phyloP scores from a whole-genome alignment of 64 coral and sea anemone species.

The Porites lutea region DNA sequence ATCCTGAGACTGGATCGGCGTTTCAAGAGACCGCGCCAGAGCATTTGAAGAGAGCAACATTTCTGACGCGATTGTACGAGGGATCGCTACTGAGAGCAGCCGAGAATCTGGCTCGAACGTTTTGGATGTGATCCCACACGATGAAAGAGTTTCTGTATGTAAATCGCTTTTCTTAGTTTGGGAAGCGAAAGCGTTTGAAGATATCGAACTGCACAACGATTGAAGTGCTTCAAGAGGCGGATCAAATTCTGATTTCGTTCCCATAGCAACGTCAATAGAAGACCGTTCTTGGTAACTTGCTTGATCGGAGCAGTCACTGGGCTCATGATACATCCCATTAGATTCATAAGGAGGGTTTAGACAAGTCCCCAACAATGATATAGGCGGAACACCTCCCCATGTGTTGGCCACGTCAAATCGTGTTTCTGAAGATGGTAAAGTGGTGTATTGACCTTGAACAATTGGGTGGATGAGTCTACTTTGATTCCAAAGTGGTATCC shows the following conservation, averaged over 20 bases:
- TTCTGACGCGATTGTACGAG: background rate
- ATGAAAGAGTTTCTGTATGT: background rate
- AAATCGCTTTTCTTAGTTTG: background rate
- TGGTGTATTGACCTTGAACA: background rate
- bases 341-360: background rate
- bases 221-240: background rate
- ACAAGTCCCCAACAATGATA: background rate
- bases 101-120: background rate
- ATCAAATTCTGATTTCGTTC: background rate
- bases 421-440: background rate
- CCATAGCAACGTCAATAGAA: background rate
- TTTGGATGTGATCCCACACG: background rate
- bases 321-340: background rate
- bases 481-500: background rate
- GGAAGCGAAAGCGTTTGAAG: background rate
- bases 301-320: background rate
- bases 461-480: background rate
- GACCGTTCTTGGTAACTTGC: background rate
- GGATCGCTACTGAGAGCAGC: background rate
- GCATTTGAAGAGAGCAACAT: background rate
- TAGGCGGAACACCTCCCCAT: background rate
- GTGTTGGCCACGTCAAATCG: background rate
- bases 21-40: background rate
- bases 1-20: background rate
- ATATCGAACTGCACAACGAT: constrained; percentile 6